Base-by-base conservation (phyloP, 64 coral and sea anemone genomes). In the Stichodactyla mertensii region DNA sequence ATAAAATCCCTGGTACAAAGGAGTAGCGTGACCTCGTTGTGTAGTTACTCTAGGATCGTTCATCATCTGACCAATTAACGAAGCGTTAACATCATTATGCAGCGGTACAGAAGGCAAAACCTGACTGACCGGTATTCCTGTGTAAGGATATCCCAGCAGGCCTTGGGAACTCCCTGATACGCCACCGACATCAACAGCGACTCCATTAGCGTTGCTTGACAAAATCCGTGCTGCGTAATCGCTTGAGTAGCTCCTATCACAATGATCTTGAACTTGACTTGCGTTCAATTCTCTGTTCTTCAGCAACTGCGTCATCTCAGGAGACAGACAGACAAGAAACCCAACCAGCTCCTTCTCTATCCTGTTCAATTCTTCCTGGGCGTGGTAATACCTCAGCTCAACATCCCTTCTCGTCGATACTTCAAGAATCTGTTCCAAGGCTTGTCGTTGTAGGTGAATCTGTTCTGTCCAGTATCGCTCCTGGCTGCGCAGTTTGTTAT, bases 391-490 rank as follows among this genome's bases (percentile, higher is more conserved):
- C 23, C 86, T 56, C 28, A 87, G 45, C 14, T 92, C 90, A 5
- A 92, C 85, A 51, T 92, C 85, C 5, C 86, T 85, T 54, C 90
- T 87, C 24, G 86, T 70, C 5, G 78, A 4, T 51, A 16, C 11
- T 22, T 92, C 85, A 11, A 92, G 71, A 22, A 60, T 80, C 24
- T 92, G 90, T 77, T 79, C 77, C 6, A 92, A 78, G 4, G 86
- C 80, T 28, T 71, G 77, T 13, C 90, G 90, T 12, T 86, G 85
- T 55, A 80, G 51, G 10, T 53, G 77, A 8, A 92, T 81, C 54
- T 79, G 90, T 26, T 51, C 80, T 80, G 82, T 92, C 85, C 84
- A 87, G 62, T 87, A 83, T 18, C 71, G 86, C 60, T 92, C 90
- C 27, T 87, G 90, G 16, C 69, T 82, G 83, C 83, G 83, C 1